Evolutionary conservation across 1,140 invertebrate genomes (phyloP), one percentile per base, ranked within the genome.

Genomic region (Drosophila insularis): DNA sequence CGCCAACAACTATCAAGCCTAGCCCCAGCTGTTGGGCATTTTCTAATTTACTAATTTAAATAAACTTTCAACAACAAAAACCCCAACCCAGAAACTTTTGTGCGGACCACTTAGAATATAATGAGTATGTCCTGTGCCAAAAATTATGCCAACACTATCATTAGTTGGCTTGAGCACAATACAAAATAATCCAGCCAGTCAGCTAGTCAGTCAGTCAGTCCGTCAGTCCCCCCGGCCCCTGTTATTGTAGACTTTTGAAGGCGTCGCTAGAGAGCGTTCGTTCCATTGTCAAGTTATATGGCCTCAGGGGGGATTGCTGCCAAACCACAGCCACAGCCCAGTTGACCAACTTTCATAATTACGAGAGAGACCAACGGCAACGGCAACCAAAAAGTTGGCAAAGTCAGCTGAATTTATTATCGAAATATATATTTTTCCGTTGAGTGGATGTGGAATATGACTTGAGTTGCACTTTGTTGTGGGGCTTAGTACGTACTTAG

Each of bases 21-120:
- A 39, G 55, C 59, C 46, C 71, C 71, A 70, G 74, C 74, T 71
- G 60, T 65, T 74, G 64, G 78, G 71, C 71, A 70, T 54, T 81
- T 74, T 81, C 81, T 82, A 85, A 87, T 86, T 86, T 82, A 82
- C 78, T 86, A 81, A 86, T 87, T 86, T 87, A 81, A 86, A 87
- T 72, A 81, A 87, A 87, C 82, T 87, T 86, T 81, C 71, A 85
- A 62, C 66, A 53, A 37, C 68, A 23, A 56, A 81, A 75, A 63
- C 40, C 74, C 81, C 61, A 59, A 67, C 58, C 21, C 27, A 74
- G 32, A 68, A 58, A 58, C 62, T 73, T 63, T 63, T 77, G 65
- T 73, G 74, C 19, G 17, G 43, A 50, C 58, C 73, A 74, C 69
- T 77, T 73, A 37, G 61, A 61, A 63, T 68, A 80, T 85, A 86